Evolutionary conservation across 2,797 vertebrate genomes (phyloP).

Genomic region (Molothrus ater): DNA sequence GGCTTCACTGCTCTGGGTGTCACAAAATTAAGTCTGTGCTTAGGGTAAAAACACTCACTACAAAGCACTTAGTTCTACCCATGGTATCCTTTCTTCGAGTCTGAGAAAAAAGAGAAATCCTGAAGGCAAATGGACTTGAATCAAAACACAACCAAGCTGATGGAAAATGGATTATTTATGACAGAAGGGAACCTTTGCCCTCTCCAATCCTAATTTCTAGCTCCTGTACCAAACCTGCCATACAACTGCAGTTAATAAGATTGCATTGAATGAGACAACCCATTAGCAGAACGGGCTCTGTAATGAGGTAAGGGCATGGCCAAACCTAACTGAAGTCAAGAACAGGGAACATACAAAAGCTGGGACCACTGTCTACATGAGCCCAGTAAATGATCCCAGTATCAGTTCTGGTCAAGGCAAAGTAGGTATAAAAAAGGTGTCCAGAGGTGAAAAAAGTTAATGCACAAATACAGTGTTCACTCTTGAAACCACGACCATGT

Average conservation of each 20-base stretch:
- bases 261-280: background rate
- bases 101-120: background rate
- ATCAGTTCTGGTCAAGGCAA: background rate
- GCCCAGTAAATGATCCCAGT: background rate
- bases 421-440: background rate
- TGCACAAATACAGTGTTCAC: slow-evolving; percentile 39
- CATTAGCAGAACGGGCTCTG: slow-evolving; percentile 19
- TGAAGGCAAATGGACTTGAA: background rate
- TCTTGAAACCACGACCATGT: slow-evolving; percentile 66
- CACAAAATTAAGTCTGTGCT: background rate
- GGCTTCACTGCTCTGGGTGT: background rate
- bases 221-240: background rate
- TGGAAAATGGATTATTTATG: background rate
- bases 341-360: background rate
- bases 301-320: background rate
- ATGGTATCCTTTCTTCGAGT: background rate
- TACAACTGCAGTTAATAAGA: background rate
- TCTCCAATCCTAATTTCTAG: background rate
- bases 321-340: background rate
- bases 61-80: background rate
- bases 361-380: background rate
- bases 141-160: background rate
- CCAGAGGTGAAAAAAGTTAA: slow-evolving; percentile 66
- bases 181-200: background rate
- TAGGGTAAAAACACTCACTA: background rate